Evolutionary conservation across 2,113 vertebrate genomes (phyloP).

Genomic region (Lycocorax pyrrhopterus): DNA sequence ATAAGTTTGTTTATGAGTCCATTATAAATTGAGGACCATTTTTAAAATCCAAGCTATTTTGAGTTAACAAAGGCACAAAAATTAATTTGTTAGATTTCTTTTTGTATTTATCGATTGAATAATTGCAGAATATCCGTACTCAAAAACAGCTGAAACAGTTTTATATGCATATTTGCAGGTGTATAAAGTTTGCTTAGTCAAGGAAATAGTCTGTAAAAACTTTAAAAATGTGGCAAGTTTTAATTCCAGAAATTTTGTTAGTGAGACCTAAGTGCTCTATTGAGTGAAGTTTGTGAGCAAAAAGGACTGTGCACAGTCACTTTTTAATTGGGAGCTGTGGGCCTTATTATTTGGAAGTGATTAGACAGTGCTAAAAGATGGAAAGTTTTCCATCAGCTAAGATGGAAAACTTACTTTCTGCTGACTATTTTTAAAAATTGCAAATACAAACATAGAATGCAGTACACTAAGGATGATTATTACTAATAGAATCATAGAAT

Average conservation of each 20-base stretch:
- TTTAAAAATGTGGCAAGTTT: background rate
- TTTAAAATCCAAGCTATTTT: background rate
- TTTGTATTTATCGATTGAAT: background rate
- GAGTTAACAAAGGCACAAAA: background rate
- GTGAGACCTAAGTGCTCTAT: background rate
- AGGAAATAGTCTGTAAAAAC: background rate
- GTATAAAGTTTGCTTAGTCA: background rate
- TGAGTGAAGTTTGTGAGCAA: background rate
- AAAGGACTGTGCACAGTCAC: background rate
- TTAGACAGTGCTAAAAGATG: background rate
- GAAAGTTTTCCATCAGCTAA: background rate
- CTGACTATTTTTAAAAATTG: background rate
- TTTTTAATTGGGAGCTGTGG: conserved; percentile 42
- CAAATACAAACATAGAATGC: background rate
- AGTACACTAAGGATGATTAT: background rate
- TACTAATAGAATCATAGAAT: background rate
- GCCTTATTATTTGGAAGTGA: conserved; percentile 10
- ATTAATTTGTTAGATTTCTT: background rate
- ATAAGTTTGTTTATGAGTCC: background rate
- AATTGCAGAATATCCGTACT: background rate
- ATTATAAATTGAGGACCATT: background rate
- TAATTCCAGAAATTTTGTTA: background rate
- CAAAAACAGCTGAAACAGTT: background rate
- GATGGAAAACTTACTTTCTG: background rate
- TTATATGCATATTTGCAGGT: background rate